Evolutionary conservation across 2,888 invertebrate species (phyloP).

Genomic region (Emmelina monodactyla): DNA sequence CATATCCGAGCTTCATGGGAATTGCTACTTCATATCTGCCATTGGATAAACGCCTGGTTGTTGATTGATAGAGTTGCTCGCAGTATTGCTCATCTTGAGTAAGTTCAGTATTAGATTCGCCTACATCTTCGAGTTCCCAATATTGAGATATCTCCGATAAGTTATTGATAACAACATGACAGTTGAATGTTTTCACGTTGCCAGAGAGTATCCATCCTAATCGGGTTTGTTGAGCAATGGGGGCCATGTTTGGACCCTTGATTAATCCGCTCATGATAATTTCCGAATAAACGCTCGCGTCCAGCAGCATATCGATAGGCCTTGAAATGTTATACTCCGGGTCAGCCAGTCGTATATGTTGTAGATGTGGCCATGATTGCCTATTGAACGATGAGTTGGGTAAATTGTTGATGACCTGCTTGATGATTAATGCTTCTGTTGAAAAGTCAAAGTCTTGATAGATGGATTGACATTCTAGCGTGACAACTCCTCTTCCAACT

Average conservation of each 20-base stretch:
- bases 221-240: conserved; percentile 11
- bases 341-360: conserved; percentile 13
- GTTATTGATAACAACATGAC: conserved; percentile 8
- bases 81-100: conserved; percentile 2
- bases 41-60: conserved; percentile 1
- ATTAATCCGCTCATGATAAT: conserved; percentile 8
- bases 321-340: conserved; percentile 11
- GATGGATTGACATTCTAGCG: conserved; percentile 10
- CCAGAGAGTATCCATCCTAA: conserved; percentile 13
- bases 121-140: conserved; percentile 5
- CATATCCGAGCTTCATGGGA: conserved; percentile 3
- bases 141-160: conserved; percentile 4
- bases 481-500: conserved; percentile 8
- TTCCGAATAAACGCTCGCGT: conserved; percentile 5
- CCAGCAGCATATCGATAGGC: conserved; percentile 5
- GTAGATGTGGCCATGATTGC: conserved; percentile 12
- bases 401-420: conserved; percentile 12
- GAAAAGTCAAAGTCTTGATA: conserved; percentile 9
- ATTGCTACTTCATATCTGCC: conserved; percentile 5
- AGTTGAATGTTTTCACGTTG: conserved; percentile 8
- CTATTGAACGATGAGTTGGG: conserved; percentile 12
- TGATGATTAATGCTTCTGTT: conserved; percentile 12
- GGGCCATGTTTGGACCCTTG: conserved; percentile 6
- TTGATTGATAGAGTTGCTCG: conserved; percentile 2
- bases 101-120: background rate